phyloP scores from a whole-genome alignment of 2,888 invertebrate genomes.

The Oasisia sp. region DNA sequence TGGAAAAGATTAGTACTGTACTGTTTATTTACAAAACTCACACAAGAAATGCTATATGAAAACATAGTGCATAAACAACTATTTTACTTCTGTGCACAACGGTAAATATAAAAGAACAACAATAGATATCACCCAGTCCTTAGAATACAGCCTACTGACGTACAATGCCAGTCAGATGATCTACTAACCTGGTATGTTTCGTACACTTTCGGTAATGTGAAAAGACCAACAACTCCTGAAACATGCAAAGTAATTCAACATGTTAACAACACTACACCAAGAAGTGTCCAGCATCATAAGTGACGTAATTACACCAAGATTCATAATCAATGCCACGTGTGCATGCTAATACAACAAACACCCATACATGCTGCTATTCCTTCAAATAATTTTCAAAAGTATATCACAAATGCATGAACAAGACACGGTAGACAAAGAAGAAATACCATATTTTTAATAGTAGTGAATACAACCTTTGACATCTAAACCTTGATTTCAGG shows the following conservation, averaged over 20 bases:
- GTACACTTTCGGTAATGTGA: conserved; percentile 91
- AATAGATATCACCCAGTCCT: background rate
- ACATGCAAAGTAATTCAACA: conserved; percentile 61
- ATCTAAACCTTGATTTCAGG: no score
- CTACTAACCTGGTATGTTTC: conserved; percentile 64
- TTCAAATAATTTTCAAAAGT: background rate
- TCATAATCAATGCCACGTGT: background rate
- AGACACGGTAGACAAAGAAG: background rate
- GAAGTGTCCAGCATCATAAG: background rate
- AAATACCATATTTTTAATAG: no score
- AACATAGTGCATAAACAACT: background rate
- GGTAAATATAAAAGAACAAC: background rate
- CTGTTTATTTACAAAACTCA: background rate
- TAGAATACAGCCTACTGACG: background rate
- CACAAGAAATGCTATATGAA: background rate
- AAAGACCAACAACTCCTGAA: conserved; percentile 89
- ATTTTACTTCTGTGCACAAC: background rate
- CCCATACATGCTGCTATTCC: no score
- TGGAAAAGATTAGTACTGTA: background rate
- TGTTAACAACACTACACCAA: no score
- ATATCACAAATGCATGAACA: background rate
- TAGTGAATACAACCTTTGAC: no score
- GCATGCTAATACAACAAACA: no score
- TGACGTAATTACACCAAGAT: background rate
- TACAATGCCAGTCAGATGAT: background rate